Base-by-base conservation (phyloP, 2,888 invertebrate species). In the Ochropleura plecta region DNA sequence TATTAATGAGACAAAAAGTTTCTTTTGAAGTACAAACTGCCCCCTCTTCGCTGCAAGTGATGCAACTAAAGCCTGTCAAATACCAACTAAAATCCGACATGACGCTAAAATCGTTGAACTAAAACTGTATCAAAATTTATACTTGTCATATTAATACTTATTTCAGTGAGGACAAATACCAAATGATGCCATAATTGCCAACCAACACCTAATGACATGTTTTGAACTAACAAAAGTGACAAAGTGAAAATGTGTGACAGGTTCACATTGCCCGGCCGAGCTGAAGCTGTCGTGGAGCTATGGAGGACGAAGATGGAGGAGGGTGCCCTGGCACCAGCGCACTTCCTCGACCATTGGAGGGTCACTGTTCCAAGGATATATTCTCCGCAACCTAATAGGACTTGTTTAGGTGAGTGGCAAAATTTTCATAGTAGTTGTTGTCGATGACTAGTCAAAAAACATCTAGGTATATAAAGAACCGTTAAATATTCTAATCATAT, bases 261-360 rank as follows among this genome's bases (percentile, higher is more conserved):
- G 92, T 96, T 93, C 86, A 92, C 93, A 76, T 82, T 95, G 88
- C 94, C 95, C 67, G 92, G 93, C 76, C 92, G 94, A 48, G 95
- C 94, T n/a, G 95, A 95, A 70, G 95, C 93, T 5, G 92, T 95
- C 10, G 92, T 96, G 86, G 96, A 95, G 85, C 88, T 94, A 86
- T 98, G 98, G 98, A 96, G 97, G 88, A 82, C 91, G 77, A 97
- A 97, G 89, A 97, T 97, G 93, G 97, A 97, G 90, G 97, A 97
- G 78, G 97, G 97, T 49, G 93, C 96, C 44, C 93, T 98, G n/a
- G 94, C 97, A 0, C 95, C 96, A 14, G 92, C 97, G 5, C 97
- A 98, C 91, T 98, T 98, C 88, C 97, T 97, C 87, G 97, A 97
- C 81, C 97, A 98, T 88, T 98, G 98, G 98, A 95, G 97, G 68